Evolutionary conservation across 2,888 invertebrate species (phyloP), one percentile per base, ranked within the genome.

Genomic region (Lampropteryx suffumata): DNA sequence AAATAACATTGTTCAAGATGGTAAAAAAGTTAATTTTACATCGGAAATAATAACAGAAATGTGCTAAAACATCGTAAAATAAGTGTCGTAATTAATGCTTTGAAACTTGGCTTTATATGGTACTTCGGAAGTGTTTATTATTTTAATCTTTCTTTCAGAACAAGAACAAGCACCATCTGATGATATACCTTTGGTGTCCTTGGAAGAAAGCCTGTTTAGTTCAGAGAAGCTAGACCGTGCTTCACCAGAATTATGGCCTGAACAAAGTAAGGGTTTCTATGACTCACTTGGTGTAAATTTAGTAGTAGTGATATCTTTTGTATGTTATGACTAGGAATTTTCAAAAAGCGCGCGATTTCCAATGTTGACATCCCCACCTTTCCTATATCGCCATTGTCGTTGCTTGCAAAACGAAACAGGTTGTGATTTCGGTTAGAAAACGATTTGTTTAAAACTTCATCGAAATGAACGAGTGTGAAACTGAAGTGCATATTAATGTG

Each of bases 221-320:
- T 92, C 95, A 73, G 98, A 99, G 88, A 97, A 96, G 77, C 88
- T 99, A 66, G 98, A 98, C 83, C 92, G 98, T 65, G 94, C 96
- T n/a, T 98, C 98, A 1, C 98, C 98, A 26, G 98, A 98, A 77
- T 84, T 98, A 70, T 99, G 98, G 98, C 98, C 98, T 14, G 98
- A 98, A 84, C 96, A 96, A 91, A 96, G 98, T 97, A 92, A 94
- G 94, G 37, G 52, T 21, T 35, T 36, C 3, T 9, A 40, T 2
- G 12, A 3, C 29, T 9, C 26, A 48, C 34, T 12, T 27, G 11
- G 24, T 33, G 14, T 13, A 10, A 50, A 2, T 43, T 34, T 17
- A 27, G 6, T 24, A 34, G 9, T 32, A 12, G 40, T 32, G 13
- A 29, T 33, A 50, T 40, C 8, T 34, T 35, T 13, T 39, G 21